phyloP scores from a whole-genome alignment of 2,888 invertebrate genomes.

The Acleris literana region DNA sequence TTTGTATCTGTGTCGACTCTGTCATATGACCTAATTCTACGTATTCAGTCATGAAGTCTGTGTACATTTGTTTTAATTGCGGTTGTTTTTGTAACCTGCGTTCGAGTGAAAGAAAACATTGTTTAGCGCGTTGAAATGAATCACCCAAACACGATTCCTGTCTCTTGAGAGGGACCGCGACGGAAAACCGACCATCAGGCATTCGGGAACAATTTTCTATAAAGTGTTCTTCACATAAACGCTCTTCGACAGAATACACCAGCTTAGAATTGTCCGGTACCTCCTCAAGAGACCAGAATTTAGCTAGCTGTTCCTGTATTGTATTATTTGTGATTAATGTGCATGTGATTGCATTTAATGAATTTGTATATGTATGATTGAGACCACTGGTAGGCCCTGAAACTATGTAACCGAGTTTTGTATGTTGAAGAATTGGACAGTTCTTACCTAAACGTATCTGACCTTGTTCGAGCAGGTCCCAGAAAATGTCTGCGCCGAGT shows the following conservation, averaged over 20 bases:
- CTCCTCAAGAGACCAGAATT: conserved; percentile 24
- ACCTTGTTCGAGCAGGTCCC: conserved; percentile 17
- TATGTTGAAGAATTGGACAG: conserved; percentile 10
- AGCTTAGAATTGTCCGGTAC: conserved; percentile 23
- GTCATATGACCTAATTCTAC: conserved; percentile 19
- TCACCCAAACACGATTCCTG: conserved; percentile 19
- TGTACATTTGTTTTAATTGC: conserved; percentile 20
- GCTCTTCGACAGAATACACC: conserved; percentile 15
- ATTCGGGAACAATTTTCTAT: conserved; percentile 11
- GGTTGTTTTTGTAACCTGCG: conserved; percentile 9
- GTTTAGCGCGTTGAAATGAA: conserved; percentile 15
- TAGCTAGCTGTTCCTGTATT: conserved; percentile 24
- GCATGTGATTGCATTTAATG: conserved; percentile 2
- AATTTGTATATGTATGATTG: conserved; percentile 1
- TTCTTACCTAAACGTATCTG: conserved; percentile 9
- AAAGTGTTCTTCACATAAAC: conserved; percentile 12
- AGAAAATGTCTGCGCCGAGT: neutral
- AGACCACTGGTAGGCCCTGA: conserved; percentile 18
- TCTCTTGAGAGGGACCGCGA: conserved; percentile 28
- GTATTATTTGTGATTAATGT: conserved; percentile 11
- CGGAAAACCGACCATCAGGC: conserved; percentile 22
- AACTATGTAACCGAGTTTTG: conserved; percentile 17
- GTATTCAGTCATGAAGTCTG: conserved; percentile 24
- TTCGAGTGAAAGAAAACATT: conserved; percentile 3
- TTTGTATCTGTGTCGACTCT: neutral